Base-by-base conservation (phyloP, 2,888 invertebrate species). In the Caenorhabditis doughertyi region DNA sequence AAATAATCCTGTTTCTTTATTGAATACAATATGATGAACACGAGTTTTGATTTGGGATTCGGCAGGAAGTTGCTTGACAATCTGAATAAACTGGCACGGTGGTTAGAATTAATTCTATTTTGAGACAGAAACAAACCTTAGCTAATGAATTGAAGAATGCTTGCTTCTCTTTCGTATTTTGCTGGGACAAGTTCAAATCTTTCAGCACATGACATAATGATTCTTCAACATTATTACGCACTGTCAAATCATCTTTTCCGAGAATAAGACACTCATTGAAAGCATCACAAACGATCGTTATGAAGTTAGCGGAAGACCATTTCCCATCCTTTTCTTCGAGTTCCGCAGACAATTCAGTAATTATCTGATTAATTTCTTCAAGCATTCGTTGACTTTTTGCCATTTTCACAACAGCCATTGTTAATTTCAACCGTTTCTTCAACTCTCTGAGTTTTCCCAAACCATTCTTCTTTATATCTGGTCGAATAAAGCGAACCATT, bases 131-230 rank as follows among this genome's bases (percentile, higher is more conserved):
- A 39, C 55, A 25, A 23, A 77, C 77, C 62, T 68, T 68, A 0
- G 77, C 77, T n/a, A 77, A 35, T 0, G 77, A 77, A 62, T 77
- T 77, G 77, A 77, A 77, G 27, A 77, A 77, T 25, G 77, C 68
- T 32, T 77, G 77, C 25, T 77, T 77, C 62, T 77, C 77, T 42
- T 62, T 77, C 23, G 68, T 77, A 35, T 62, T 77, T 23, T 77
- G 77, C n/a, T 68, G 68, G 9, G 62, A 42, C 5, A 77, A 39
- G 53, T 77, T 68, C 27, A 77, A 32, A n/a, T 77, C 68, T 44
- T 62, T 68, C 21, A 77, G 47, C n/a, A 77, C 60, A 1, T 77
- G 51, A 18, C 77, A 23, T 42, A 77, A 21, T 21, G 77, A 62
- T 21, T 68, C 68, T 18, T 81, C 72, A 13, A 76, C 68, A 0